A percentile compares a stretch with the other conserved stretches of the same genome.
Evolutionary conservation across 2,797 vertebrate species (phyloP).

Genomic region (Cichlasoma orientale): DNA sequence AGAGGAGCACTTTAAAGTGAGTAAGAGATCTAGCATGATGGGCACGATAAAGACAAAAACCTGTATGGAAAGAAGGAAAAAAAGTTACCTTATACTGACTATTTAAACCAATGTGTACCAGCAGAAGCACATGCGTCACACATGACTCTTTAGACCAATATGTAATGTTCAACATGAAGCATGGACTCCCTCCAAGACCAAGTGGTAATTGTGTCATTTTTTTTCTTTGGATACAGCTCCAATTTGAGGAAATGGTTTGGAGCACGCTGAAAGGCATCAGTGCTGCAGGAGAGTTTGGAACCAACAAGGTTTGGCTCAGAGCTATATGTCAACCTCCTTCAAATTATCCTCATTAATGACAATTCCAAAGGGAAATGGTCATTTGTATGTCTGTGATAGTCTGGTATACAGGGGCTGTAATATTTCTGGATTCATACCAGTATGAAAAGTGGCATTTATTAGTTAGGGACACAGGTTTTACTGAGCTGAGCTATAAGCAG

Average conservation of each 20-base stretch:
- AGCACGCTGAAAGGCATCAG: slow-evolving; percentile 64
- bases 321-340: slow-evolving; percentile 72
- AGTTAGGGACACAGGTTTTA: slow-evolving; percentile 59
- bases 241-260: slow-evolving; percentile 78
- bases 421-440: slow-evolving; percentile 56
- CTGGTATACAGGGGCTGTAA: slow-evolving; percentile 48
- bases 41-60: slow-evolving; percentile 40
- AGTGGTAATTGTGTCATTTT: slow-evolving; percentile 68
- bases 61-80: slow-evolving; percentile 15
- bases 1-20: slow-evolving; percentile 53
- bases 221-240: slow-evolving; percentile 62
- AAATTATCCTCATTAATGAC: slow-evolving; percentile 81
- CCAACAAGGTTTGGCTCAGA: slow-evolving; percentile 71
- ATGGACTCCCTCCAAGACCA: slow-evolving; percentile 55
- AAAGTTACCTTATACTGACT: slow-evolving; percentile 15
- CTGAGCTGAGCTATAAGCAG: slow-evolving; percentile 14
- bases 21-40: slow-evolving; percentile 37
- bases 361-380: slow-evolving; percentile 72
- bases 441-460: slow-evolving; percentile 68
- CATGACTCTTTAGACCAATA: slow-evolving; percentile 37
- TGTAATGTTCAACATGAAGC: slow-evolving; percentile 44
- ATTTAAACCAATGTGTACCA: slow-evolving; percentile 17
- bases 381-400: slow-evolving; percentile 72
- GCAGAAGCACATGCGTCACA: slow-evolving; percentile 29
- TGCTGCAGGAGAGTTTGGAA: slow-evolving; percentile 68